phyloP scores from a whole-genome alignment of 2,797 vertebrate species.

The Gobionotothen gibberifrons region DNA sequence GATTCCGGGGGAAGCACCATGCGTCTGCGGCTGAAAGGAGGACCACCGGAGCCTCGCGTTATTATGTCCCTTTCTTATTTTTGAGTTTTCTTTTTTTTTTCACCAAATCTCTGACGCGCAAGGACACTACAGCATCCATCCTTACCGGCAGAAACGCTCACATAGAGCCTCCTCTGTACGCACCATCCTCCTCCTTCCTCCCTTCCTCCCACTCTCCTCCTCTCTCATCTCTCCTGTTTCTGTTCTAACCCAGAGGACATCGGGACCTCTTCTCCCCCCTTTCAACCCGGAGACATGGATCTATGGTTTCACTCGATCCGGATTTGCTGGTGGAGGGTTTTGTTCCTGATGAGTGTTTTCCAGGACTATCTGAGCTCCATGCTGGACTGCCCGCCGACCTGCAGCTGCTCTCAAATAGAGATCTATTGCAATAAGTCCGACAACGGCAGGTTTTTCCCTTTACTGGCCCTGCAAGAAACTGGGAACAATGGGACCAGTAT shows the following conservation, averaged over 20 bases:
- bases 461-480: constrained; percentile 92
- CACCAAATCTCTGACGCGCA: constrained; percentile 75
- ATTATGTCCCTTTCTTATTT: constrained; percentile 52
- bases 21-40: constrained; percentile 80
- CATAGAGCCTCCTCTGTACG: constrained; percentile 81
- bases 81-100: constrained; percentile 61
- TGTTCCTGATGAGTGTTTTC: constrained; percentile 94
- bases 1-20: constrained; percentile 81
- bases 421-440: constrained; percentile 97
- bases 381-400: constrained; percentile 97
- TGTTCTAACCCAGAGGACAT: constrained; percentile 78
- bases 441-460: constrained; percentile 95
- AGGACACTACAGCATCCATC: constrained; percentile 79
- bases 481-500: constrained; percentile 89
- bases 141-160: constrained; percentile 66
- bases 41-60: constrained; percentile 71
- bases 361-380: constrained; percentile 94
- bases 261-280: constrained; percentile 70
- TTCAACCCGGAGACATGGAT: constrained; percentile 92
- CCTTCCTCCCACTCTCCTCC: constrained; percentile 60
- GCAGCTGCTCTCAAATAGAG: constrained; percentile 95
- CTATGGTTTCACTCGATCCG: constrained; percentile 93
- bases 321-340: constrained; percentile 95
- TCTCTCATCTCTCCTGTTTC: constrained; percentile 52
- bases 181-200: constrained; percentile 50